phyloP scores from a whole-genome alignment of 1,140 invertebrate genomes.

The Cryptotermes secundus region DNA sequence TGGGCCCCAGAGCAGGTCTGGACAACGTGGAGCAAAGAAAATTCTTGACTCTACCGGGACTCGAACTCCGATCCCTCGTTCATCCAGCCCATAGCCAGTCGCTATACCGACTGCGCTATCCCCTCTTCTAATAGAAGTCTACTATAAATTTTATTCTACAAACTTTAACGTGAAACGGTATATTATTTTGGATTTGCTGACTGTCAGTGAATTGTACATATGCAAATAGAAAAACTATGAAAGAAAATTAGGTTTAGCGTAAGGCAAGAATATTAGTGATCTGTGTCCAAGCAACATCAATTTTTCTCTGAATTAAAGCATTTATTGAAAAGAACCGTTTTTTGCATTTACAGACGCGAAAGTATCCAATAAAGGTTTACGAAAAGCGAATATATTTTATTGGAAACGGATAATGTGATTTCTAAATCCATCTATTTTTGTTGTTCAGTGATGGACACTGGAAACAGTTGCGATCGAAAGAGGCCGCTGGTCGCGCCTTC shows the following conservation, averaged over 20 bases:
- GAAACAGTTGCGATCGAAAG: not conserved
- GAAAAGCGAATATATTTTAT: not conserved
- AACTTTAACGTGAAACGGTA: not conserved
- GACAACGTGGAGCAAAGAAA: too few species aligned
- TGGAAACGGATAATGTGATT: conserved; percentile 1
- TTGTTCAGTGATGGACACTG: not conserved
- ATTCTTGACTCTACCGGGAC: too few species aligned
- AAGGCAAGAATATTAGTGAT: not conserved
- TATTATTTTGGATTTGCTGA: not conserved
- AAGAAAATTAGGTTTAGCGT: not conserved
- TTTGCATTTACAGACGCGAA: not conserved
- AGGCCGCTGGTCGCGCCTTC: not conserved
- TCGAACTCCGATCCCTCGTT: too few species aligned
- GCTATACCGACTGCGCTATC: too few species aligned
- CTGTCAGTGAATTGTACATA: not conserved
- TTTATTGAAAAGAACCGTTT: not conserved
- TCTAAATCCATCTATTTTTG: not conserved
- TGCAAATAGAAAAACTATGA: not conserved
- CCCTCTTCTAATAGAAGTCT: too few species aligned
- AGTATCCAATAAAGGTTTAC: not conserved
- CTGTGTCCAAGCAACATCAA: not conserved
- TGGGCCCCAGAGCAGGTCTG: too few species aligned
- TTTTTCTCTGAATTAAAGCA: not conserved
- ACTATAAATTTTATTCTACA: too few species aligned
- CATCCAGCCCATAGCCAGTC: too few species aligned